These are phyloP conservation scores for Palythoa caribaeorum DNA, from an alignment of 92 coral and sea anemone genomes.

Conservation along the genomic window DNA sequence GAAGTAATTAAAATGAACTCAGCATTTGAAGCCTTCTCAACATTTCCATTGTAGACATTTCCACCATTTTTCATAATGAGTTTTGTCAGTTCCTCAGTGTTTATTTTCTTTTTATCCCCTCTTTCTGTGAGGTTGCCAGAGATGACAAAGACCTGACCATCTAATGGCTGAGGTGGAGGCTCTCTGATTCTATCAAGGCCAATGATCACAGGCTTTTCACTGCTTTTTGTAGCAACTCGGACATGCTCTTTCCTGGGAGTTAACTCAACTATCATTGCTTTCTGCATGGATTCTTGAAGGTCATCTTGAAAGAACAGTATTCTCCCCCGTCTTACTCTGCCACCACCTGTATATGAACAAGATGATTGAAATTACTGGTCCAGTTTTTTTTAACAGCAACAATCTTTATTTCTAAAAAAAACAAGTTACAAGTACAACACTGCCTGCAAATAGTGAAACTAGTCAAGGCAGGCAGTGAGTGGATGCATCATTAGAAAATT, in stretches of 20 bases:
- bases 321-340: slow-evolving; percentile 24
- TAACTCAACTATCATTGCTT: slow-evolving; percentile 6
- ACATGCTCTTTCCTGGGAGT: slow-evolving; percentile 20
- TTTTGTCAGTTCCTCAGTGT: slow-evolving; percentile 24
- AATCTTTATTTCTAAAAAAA: too few species aligned
- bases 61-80: slow-evolving; percentile 37
- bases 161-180: slow-evolving; percentile 43
- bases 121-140: slow-evolving; percentile 36
- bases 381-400: background rate
- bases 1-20: slow-evolving; percentile 7
- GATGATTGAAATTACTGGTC: background rate
- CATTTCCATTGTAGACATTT: slow-evolving; percentile 23
- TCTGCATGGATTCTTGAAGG: background rate
- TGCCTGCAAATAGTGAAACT: background rate
- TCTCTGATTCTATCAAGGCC: slow-evolving; percentile 20
- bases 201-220: slow-evolving; percentile 8
- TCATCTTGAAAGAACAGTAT: slow-evolving; percentile 1
- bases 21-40: slow-evolving; percentile 43
- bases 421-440: background rate
- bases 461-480: background rate
- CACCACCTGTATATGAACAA: background rate
- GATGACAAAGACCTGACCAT: slow-evolving; percentile 43
- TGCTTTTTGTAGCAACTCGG: slow-evolving; percentile 12
- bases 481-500: background rate
- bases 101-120: slow-evolving; percentile 44